A percentile compares a stretch with the other conserved stretches of the same genome.
phyloP scores from a whole-genome alignment of 2,888 invertebrate genomes.

The Polymixis lichenea region DNA sequence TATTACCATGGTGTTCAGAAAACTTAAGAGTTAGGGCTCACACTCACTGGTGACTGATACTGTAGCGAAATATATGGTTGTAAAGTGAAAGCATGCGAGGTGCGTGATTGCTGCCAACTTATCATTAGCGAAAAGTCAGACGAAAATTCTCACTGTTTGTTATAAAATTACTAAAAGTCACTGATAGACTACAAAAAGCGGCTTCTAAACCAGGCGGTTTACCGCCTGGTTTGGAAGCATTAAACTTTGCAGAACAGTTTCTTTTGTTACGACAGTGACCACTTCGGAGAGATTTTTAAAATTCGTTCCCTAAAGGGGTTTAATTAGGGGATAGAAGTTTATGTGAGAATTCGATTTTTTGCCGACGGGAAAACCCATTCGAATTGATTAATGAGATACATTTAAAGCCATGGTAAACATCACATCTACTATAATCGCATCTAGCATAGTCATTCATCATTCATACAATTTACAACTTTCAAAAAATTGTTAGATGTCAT shows the following conservation, averaged over 20 bases:
- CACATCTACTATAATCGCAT: background rate
- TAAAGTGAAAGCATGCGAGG: background rate
- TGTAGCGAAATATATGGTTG: background rate
- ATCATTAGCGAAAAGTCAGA: background rate
- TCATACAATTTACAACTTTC: no score
- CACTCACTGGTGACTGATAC: background rate
- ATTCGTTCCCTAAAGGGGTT: background rate
- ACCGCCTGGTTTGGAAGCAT: background rate
- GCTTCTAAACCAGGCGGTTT: no score
- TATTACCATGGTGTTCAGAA: background rate
- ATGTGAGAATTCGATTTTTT: background rate
- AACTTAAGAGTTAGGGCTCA: background rate
- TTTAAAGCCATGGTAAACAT: background rate
- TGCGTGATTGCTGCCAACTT: background rate
- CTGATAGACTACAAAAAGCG: background rate
- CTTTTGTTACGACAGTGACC: background rate
- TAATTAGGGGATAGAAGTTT: background rate
- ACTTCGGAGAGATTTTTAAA: background rate
- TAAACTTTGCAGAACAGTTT: background rate
- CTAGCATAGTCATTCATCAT: no score
- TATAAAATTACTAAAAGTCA: background rate
- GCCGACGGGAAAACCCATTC: background rate
- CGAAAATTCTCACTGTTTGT: background rate
- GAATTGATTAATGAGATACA: background rate
- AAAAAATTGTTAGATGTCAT: background rate